Evolutionary conservation across 2,113 vertebrate species (phyloP).

Genomic region (Malaclemys terrapin): DNA sequence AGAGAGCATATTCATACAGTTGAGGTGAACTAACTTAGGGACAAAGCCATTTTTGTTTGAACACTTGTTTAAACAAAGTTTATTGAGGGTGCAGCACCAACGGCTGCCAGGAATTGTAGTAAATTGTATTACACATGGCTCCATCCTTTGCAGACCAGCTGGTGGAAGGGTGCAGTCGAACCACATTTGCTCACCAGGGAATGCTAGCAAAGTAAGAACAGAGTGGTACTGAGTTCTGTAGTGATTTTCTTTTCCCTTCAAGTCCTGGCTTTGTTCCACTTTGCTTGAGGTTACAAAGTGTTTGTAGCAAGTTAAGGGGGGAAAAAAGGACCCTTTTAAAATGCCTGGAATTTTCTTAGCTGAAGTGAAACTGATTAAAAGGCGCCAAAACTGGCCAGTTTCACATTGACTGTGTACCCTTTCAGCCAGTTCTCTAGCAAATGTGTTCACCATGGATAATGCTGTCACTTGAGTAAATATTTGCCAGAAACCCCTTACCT

Average conservation of each 20-base stretch:
- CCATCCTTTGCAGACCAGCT: background rate
- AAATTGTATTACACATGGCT: background rate
- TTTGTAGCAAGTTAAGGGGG: background rate
- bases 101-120: background rate
- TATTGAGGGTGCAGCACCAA: conserved; percentile 47
- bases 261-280: background rate
- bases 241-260: background rate
- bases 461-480: conserved; percentile 62
- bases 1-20: background rate
- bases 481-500: conserved; percentile 58
- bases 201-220: background rate
- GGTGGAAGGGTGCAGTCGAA: background rate
- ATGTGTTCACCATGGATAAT: conserved; percentile 20
- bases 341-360: background rate
- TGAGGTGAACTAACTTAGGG: background rate
- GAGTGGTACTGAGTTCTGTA: background rate
- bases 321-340: background rate
- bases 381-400: background rate
- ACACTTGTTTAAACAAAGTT: conserved; percentile 46
- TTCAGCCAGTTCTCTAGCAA: conserved; percentile 22
- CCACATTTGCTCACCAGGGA: background rate
- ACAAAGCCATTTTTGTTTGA: conserved; percentile 45
- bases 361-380: background rate
- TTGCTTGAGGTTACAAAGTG: background rate
- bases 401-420: background rate